Base-by-base conservation (phyloP, 1,140 invertebrate species). In the Drosophila obscura region DNA sequence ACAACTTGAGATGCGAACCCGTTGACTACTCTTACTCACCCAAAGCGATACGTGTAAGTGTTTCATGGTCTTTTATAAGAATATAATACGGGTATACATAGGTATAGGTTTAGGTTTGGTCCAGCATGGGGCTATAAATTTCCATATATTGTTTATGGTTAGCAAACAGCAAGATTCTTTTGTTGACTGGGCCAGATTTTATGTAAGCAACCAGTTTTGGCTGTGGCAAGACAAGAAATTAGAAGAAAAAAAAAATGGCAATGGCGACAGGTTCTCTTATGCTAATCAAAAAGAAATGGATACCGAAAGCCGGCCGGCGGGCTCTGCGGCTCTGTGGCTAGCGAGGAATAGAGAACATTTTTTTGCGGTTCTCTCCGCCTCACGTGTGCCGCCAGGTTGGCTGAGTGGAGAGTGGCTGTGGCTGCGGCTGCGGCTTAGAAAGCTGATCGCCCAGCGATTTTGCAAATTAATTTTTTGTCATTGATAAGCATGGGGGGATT, bases 1-100 rank as follows among this genome's bases (percentile, higher is more conserved):
- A 98, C 92, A 97, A 95, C 91, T 96, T 96, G 84, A 94, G 93
- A 82, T 99, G 97, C 93, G 96, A 99, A 93, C 96, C 97, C n/a
- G 96, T 98, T 67, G 96, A 97, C 92, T 97, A 97, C 92, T 95
- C 96, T 31, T 92, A 94, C 77, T 94, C 94, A 83, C 95, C 96
- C 43, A 92, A 94, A 90, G 96, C 97, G 58, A 90, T 96, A 90
- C 94, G 96, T 93, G 96, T 98, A 94, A 95, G 95, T 95, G 69
- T 82, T 61, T 41, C 13, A 48, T 5, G 31, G 9, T 53, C 19
- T 22, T 28, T 65, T 62, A 55, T 44, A 71, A 39, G 35, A 39
- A 5, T 13, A 26, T 7, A 8, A 16, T 41, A 45, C 22, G 22
- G 22, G 22, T 6, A 45, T 51, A 62, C 24, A 58, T 49, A 51